Conservation (phyloP, 2,797 vertebrate species). For the Catharus ustulatus region DNA sequence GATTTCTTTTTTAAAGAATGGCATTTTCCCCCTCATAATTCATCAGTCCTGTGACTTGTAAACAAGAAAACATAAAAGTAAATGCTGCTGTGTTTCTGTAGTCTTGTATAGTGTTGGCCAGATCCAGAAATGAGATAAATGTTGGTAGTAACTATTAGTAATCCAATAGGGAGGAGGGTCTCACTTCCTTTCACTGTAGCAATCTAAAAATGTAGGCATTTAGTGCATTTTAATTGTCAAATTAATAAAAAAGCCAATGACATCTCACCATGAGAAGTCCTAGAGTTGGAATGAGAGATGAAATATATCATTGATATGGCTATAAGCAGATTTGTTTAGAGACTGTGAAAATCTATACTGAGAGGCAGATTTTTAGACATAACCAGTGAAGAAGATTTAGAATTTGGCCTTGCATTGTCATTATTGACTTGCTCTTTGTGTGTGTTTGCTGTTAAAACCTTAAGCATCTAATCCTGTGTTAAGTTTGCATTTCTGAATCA, state of each 20-base stretch:
- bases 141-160: background rate
- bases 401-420: background rate
- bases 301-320: fast-evolving
- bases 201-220: background rate
- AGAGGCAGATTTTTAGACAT: background rate
- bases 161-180: background rate
- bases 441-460: background rate
- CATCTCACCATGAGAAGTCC: background rate
- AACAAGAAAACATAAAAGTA: background rate
- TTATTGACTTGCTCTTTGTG: background rate
- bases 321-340: background rate
- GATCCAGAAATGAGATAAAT: background rate
- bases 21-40: background rate
- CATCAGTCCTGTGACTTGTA: background rate
- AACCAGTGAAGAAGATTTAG: background rate
- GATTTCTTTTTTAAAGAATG: background rate
- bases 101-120: background rate
- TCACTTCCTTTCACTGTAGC: fast-evolving
- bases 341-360: background rate
- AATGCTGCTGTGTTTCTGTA: background rate
- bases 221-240: background rate
- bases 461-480: background rate
- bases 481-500: conserved; percentile 23
- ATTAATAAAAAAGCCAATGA: background rate
- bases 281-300: background rate